Evolutionary conservation across 2,888 invertebrate genomes (phyloP), one percentile per base, ranked within the genome.

Genomic region (Listrodromus nycthemerus): DNA sequence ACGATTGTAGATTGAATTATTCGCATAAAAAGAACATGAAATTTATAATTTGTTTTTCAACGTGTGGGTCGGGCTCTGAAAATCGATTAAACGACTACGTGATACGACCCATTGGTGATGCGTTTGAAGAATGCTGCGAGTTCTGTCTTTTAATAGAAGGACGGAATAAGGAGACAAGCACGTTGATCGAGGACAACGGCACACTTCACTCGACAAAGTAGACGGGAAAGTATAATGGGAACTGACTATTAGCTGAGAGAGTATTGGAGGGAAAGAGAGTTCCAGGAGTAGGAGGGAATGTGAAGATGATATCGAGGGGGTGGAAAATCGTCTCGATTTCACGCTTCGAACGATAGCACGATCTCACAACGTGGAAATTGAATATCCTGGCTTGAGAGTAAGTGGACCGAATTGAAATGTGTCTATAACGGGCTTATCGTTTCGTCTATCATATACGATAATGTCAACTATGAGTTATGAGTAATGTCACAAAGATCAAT

Each of bases 361-460:
- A 37, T 10, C 37, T 37, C 37, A 10, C 37, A 10, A 37, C 37
- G 37, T 37, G 2, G 37, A 37, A 37, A 83, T 83, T 83, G 63
- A 74, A 83, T 85, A 55, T 55, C 21, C 74, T 13, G 50, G 30
- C 27, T 21, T 33, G 16, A 48, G 16, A 48, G 3, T 33, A 33
- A 45, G 55, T 33, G 41, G 78, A 76, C 79, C 27, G 76, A 82
- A 76, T 84, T 79, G 79, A 69, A 79, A 76, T 67, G 55, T 67
- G 16, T 19, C 61, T 52, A 7, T 52, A 8, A 2, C 19, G 21
- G 52, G 6, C 16, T 50, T 13, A 50, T 50, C 7, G 2, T 16
- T 50, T 50, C 19, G n/a, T 50, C 50, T 19, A 19, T 19, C 7
- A 1, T 50, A 16, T 16, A 8, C n/a, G n/a, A 8, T 8, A 8